Evolutionary conservation across 1,140 invertebrate genomes (phyloP), one percentile per base, ranked within the genome.

Genomic region (Thereuonema tuberculata): DNA sequence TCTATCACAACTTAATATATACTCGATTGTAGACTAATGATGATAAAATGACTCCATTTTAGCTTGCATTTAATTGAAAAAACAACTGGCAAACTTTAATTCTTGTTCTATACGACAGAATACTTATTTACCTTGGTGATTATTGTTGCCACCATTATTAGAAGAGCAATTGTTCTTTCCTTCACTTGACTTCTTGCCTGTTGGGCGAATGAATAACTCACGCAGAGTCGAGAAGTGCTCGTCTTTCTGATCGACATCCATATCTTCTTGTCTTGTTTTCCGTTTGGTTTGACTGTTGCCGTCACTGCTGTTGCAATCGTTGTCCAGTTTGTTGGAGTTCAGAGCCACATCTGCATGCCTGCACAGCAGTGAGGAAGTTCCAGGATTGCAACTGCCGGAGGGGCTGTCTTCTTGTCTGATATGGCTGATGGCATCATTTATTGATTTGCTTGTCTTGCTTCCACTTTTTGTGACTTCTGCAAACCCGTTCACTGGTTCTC

Each of bases 161-260:
- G 17, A 9, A 17, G 5, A 37, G 31, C 67, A 68, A 25, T 63
- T 62, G 58, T 66, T 67, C n/a, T 61, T 64, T 17, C 60, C 63
- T 21, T 80, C 75, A 47, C 77, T 78, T 5, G 21, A 5, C 2
- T 27, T 53, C 29, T 55, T 60, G 3, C 9, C 14, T 2, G 57
- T 71, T 67, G 60, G 84, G 66, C 84, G 75, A 64, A 89, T 90
- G 1, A 92, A 76, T 23, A 93, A 72, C 71, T 92, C 87, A 1
- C 89, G 72, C 21, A 93, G 71, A 0, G 89, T 92, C 0, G 89
- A 91, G 71, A 83, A 89, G 69, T 84, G 84, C 56, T 70, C 69
- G 26, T 64, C 64, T 14, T 81, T 83, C 14, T 82, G 81, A 17
- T 79, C 77, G 63, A 83, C 81, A 46, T 85, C 17, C 24, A 20